Evolutionary conservation across 2,797 vertebrate genomes (phyloP).

Genomic region (Rhinichthys osculus): DNA sequence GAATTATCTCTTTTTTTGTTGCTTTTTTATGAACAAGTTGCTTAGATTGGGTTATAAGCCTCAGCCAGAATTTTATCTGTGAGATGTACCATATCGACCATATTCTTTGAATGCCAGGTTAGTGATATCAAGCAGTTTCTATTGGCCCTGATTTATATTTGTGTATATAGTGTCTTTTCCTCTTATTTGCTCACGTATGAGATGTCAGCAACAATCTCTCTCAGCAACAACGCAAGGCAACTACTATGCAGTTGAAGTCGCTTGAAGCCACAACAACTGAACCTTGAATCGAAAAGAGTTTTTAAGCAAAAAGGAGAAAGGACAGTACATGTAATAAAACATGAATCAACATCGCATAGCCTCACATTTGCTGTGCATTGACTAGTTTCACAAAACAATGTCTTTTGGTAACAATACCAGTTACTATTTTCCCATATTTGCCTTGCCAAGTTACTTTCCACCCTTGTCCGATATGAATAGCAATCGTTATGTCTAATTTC

Average conservation of each 20-base stretch:
- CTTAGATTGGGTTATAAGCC: not conserved
- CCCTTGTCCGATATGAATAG: too few species aligned
- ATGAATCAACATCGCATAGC: not conserved
- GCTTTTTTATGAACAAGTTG: not conserved
- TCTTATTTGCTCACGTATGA: not conserved
- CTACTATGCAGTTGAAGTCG: not conserved
- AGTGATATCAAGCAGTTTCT: conserved; percentile 5
- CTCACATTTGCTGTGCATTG: not conserved
- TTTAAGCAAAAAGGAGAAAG: not conserved
- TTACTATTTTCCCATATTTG: not conserved
- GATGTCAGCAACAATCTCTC: conserved; percentile 17
- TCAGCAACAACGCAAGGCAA: not conserved
- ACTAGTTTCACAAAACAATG: not conserved
- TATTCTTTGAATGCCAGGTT: conserved; percentile 4
- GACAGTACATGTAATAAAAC: not conserved
- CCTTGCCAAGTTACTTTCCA: not conserved
- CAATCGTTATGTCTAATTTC: not conserved
- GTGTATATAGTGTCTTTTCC: not conserved
- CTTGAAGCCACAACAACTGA: not conserved
- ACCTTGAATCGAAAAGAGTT: not conserved
- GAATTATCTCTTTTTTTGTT: not conserved
- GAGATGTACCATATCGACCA: not conserved
- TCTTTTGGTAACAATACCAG: not conserved
- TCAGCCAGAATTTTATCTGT: conserved; percentile 6
- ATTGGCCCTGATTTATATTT: conserved; percentile 34